Conservation (phyloP, 1,140 invertebrate genomes). For the Coenobita brevimanus region DNA sequence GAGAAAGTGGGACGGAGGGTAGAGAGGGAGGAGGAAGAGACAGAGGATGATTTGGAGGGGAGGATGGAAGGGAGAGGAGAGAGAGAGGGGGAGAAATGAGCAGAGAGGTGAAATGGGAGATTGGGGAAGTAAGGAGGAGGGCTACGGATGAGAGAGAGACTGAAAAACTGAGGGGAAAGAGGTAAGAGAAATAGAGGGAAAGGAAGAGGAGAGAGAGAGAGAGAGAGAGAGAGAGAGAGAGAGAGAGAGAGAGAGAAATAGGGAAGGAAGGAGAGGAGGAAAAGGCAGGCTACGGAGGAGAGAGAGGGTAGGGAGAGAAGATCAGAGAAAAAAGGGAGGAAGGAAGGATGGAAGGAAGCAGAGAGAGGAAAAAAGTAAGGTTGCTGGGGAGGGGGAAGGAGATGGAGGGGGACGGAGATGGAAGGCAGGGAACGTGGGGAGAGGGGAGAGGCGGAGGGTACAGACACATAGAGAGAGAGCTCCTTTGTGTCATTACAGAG, state of each 20-base stretch:
- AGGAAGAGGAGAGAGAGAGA: background rate
- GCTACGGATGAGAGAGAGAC: background rate
- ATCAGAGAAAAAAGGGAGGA: background rate
- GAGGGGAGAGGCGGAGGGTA: background rate
- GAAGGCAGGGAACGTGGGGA: background rate
- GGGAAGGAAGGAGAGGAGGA: background rate
- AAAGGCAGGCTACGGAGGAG: too few species aligned
- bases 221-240: slow-evolving; percentile 4
- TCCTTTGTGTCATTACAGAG: background rate
- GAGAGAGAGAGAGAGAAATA: background rate
- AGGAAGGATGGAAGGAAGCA: background rate
- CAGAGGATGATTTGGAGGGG: background rate
- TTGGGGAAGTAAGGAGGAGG: background rate
- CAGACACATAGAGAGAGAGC: background rate
- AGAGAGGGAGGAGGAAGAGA: background rate
- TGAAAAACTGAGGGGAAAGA: background rate
- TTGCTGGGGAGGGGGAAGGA: background rate
- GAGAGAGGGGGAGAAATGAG: too few species aligned
- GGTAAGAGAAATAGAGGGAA: background rate
- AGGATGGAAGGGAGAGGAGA: background rate
- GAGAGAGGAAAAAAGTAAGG: slow-evolving; percentile 7
- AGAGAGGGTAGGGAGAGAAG: background rate
- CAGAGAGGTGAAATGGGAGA: background rate
- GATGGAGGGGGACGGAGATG: background rate
- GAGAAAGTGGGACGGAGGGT: too few species aligned